Evolutionary conservation across 2,113 vertebrate genomes (phyloP).

Genomic region (Crotalus viridis): DNA sequence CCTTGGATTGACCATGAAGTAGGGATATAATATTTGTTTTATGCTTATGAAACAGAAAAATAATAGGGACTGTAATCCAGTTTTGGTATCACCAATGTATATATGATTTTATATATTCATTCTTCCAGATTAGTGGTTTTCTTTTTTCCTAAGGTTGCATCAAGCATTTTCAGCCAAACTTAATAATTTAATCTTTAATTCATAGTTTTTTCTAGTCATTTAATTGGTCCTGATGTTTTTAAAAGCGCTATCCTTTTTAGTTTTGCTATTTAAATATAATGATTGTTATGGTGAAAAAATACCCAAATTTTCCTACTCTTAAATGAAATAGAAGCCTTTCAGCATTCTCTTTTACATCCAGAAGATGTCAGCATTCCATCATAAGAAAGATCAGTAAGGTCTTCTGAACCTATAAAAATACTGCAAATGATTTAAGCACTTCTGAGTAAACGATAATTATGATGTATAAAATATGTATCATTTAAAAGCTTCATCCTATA

Average conservation of each 20-base stretch:
- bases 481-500: neutral
- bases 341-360: slow-evolving; percentile 34
- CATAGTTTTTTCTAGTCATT: neutral
- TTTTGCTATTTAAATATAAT: neutral
- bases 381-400: slow-evolving; percentile 23
- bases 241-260: neutral
- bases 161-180: neutral
- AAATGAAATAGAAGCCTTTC: neutral
- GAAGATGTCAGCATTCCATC: slow-evolving; percentile 73
- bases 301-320: neutral
- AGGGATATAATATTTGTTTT: neutral
- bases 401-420: neutral
- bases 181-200: neutral
- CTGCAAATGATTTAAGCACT: neutral
- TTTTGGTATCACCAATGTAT: neutral
- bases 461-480: neutral
- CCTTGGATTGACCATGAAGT: neutral
- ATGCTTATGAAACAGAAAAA: neutral
- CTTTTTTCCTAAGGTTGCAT: neutral
- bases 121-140: neutral
- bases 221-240: neutral
- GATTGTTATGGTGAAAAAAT: neutral
- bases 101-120: neutral
- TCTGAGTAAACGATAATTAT: neutral
- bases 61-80: too few relatives aligned